Percentiles rank a stretch among this genome's conserved stretches.
phyloP scores from a whole-genome alignment of 2,113 vertebrate species.

The Cyanistes caeruleus region DNA sequence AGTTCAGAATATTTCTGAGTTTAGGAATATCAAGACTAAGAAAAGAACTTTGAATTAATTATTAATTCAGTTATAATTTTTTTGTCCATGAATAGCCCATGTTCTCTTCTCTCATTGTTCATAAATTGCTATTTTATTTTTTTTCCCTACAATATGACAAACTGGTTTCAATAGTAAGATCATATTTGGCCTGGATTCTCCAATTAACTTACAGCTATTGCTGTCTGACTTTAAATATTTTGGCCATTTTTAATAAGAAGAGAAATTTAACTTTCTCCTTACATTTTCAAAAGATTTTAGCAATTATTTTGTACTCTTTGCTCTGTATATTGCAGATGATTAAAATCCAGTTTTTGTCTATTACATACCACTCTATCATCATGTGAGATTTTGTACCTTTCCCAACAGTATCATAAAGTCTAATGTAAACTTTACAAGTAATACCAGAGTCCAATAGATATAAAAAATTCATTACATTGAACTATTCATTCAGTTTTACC shows the following conservation, averaged over 20 bases:
- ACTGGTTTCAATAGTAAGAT: not conserved
- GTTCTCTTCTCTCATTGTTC: not conserved
- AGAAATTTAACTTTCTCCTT: not conserved
- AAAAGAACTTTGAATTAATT: not conserved
- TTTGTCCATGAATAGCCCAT: not conserved
- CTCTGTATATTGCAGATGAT: accelerated
- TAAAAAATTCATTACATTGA: not conserved
- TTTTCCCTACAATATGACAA: not conserved
- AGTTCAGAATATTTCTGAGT: not conserved
- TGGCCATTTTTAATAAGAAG: not conserved
- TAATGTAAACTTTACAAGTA: not conserved
- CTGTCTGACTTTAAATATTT: not conserved
- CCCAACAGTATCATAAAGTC: not conserved
- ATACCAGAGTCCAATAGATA: not conserved
- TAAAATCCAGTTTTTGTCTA: not conserved
- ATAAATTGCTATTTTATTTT: not conserved
- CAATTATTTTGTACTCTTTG: not conserved
- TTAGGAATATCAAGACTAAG: not conserved
- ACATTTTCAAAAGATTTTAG: not conserved
- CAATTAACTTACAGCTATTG: not conserved
- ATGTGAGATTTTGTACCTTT: not conserved
- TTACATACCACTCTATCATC: not conserved
- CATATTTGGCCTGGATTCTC: not conserved
- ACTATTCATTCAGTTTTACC: not conserved
- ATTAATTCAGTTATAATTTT: not conserved